phyloP scores from a whole-genome alignment of 1,140 invertebrate genomes.

The Anastrepha ludens region DNA sequence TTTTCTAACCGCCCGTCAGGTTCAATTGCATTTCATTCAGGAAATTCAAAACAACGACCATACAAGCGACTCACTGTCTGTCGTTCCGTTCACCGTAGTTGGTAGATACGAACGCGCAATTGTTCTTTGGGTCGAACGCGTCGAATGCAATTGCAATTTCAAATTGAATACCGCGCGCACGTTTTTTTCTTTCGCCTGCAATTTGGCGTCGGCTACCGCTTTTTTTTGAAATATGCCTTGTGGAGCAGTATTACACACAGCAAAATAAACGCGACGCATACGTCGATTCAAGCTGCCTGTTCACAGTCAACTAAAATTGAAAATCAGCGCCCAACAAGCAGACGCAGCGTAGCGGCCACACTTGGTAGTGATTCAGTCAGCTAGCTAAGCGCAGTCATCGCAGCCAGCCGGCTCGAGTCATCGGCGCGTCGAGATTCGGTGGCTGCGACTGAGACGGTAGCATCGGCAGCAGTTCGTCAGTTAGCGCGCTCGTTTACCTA shows the following conservation, averaged over 20 bases:
- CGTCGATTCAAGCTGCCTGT: constrained; percentile 70
- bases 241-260: background rate
- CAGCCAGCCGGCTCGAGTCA: background rate
- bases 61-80: background rate
- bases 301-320: constrained; percentile 67
- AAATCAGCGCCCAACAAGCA: constrained; percentile 52
- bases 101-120: background rate
- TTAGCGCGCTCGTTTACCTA: background rate
- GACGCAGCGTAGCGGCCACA: constrained; percentile 46
- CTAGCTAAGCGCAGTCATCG: constrained; percentile 11
- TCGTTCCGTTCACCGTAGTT: background rate
- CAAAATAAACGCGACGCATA: constrained; percentile 24
- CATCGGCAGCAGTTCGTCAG: constrained; percentile 27
- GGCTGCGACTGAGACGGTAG: constrained; percentile 33
- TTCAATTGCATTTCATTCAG: constrained; percentile 49
- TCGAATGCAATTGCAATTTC: constrained; percentile 5
- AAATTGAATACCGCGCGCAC: constrained; percentile 2
- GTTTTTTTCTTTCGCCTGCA: background rate
- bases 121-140: background rate
- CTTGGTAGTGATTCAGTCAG: constrained; percentile 20
- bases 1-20: constrained; percentile 35
- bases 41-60: constrained; percentile 39
- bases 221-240: background rate
- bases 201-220: background rate
- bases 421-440: constrained; percentile 38